Percentiles rank a stretch among this genome's conserved stretches.
These are phyloP conservation scores for Leptothorax acervorum DNA, from an alignment of 2,888 invertebrate species.

Conservation along the genomic window DNA sequence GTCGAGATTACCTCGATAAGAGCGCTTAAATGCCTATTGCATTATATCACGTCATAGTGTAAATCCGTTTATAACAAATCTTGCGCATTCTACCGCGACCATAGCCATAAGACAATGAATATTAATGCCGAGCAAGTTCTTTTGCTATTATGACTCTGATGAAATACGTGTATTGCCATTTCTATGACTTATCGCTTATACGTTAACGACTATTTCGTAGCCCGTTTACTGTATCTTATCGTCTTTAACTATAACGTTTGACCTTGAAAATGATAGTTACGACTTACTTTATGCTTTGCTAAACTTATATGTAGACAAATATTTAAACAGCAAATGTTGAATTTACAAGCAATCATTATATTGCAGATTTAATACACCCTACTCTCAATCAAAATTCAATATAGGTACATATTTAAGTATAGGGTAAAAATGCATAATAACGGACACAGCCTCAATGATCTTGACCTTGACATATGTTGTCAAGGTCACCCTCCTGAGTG, in stretches of 20 bases:
- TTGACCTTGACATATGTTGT: too few species aligned
- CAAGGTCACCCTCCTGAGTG: too few species aligned
- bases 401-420: neutral
- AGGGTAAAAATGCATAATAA: too few species aligned
- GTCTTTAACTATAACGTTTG: neutral
- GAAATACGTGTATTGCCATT: neutral
- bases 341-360: neutral
- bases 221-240: constrained; percentile 16
- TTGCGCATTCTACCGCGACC: neutral
- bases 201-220: neutral
- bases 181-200: neutral
- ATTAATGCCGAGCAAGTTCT: constrained; percentile 1
- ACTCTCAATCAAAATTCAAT: neutral
- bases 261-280: constrained; percentile 19
- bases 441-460: too few species aligned
- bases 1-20: constrained; percentile 17
- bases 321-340: neutral
- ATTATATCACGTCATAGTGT: neutral
- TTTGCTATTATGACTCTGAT: constrained; percentile 8
- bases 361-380: neutral
- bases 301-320: neutral
- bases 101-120: constrained; percentile 14
- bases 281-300: neutral
- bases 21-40: neutral
- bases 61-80: constrained; percentile 9